Evolutionary conservation across 2,113 vertebrate genomes (phyloP).

Genomic region (Choloepus hoffmanni): DNA sequence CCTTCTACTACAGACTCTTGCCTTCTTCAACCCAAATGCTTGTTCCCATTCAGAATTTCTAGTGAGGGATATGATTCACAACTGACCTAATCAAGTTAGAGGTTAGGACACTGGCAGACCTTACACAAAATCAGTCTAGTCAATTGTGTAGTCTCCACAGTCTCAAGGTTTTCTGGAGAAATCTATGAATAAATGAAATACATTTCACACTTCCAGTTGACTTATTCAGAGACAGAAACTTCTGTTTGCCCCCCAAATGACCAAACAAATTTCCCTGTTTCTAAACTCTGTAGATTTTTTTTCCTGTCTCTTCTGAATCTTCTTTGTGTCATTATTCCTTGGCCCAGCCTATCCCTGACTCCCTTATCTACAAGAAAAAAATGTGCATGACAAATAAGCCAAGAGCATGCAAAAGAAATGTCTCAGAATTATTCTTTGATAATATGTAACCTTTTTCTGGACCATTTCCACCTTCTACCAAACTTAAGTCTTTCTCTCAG

Average conservation of each 20-base stretch:
- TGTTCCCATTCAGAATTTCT: background rate
- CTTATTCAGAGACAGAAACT: background rate
- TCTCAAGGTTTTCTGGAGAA: background rate
- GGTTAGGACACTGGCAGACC: background rate
- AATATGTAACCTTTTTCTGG: background rate
- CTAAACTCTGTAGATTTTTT: background rate
- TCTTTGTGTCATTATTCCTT: background rate
- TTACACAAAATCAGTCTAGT: background rate
- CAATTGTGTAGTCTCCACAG: accelerated
- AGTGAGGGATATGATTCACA: background rate
- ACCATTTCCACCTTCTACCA: background rate
- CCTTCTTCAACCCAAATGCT: background rate
- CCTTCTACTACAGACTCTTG: background rate
- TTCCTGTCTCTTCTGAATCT: background rate
- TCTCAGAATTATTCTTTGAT: background rate
- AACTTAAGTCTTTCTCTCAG: background rate
- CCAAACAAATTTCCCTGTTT: background rate
- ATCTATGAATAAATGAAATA: background rate
- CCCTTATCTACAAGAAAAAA: background rate
- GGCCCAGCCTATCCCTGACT: background rate
- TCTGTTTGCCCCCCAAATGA: background rate
- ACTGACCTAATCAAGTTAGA: background rate
- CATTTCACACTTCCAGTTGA: background rate
- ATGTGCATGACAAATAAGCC: background rate
- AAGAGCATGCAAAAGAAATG: background rate